These are phyloP conservation scores for Agapornis roseicollis DNA, from an alignment of 2,113 vertebrate species.

Conservation along the genomic window DNA sequence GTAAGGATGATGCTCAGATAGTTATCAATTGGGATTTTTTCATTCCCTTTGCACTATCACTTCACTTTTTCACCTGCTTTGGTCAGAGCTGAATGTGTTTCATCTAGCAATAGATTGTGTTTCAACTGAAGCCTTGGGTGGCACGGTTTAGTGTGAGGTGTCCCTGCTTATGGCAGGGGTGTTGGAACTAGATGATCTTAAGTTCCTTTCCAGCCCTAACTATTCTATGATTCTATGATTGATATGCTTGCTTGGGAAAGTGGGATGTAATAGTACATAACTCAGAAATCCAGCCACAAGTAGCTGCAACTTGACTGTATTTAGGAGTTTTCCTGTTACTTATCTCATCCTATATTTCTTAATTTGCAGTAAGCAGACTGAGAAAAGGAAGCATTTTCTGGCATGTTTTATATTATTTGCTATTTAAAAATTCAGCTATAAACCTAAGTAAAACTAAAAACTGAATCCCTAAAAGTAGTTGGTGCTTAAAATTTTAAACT, in stretches of 20 bases:
- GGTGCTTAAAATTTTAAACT: background rate
- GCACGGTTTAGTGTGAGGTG: no score
- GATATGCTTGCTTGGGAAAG: background rate
- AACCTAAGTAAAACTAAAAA: background rate
- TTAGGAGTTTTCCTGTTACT: background rate
- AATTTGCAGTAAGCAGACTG: background rate
- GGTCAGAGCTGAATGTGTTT: background rate
- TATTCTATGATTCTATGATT: no score
- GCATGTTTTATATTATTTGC: fast-evolving
- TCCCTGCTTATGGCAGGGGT: no score
- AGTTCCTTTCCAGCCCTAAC: no score
- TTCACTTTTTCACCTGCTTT: background rate
- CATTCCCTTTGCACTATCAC: background rate
- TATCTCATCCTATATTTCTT: background rate
- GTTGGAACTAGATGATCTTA: no score
- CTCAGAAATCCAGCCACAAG: background rate
- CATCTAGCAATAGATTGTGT: background rate
- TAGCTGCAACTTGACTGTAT: background rate
- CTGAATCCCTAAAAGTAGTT: background rate
- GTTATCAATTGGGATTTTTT: background rate
- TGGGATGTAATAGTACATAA: fast-evolving
- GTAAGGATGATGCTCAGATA: background rate
- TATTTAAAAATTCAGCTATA: background rate
- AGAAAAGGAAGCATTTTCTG: background rate
- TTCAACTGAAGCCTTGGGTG: no score